Conservation (phyloP, 2,888 invertebrate genomes). For the Ischnus inquisitorius region DNA sequence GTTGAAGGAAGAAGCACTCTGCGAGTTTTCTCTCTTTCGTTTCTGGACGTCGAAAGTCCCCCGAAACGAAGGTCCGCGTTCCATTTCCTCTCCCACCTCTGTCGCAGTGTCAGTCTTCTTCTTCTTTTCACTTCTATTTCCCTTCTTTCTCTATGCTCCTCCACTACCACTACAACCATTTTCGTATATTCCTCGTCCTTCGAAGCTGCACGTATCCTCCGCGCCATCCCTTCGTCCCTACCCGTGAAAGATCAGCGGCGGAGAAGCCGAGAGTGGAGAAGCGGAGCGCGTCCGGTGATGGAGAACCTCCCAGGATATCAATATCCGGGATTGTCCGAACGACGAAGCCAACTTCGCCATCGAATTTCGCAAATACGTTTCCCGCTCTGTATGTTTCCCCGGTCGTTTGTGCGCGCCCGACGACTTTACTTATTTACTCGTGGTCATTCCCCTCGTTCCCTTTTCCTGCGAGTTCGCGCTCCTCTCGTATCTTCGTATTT, state of each 20-base stretch:
- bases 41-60: conserved; percentile 72
- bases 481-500: conserved; percentile 3
- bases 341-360: conserved; percentile 76
- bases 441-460: conserved; percentile 14
- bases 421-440: conserved; percentile 56
- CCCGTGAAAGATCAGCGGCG: conserved; percentile 5
- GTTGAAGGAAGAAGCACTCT: conserved; percentile 41
- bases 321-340: conserved; percentile 79
- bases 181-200: conserved; percentile 35
- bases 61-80: conserved; percentile 73
- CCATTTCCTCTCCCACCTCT: conserved; percentile 53
- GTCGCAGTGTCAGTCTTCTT: conserved; percentile 23
- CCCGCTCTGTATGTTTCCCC: conserved; percentile 41
- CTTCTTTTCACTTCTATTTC: conserved; percentile 3
- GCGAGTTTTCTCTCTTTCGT: conserved; percentile 58
- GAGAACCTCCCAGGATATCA: conserved; percentile 78
- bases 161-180: conserved; percentile 34
- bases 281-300: conserved; percentile 72
- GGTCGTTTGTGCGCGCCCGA: conserved; percentile 39
- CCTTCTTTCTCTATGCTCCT: conserved; percentile 32
- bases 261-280: conserved; percentile 51
- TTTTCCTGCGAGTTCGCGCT: background rate
- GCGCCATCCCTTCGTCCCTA: conserved; percentile 15
- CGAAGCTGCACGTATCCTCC: conserved; percentile 56
- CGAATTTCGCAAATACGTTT: conserved; percentile 78